phyloP scores from a whole-genome alignment of 2,113 vertebrate genomes.

The Rhynchomys soricoides region DNA sequence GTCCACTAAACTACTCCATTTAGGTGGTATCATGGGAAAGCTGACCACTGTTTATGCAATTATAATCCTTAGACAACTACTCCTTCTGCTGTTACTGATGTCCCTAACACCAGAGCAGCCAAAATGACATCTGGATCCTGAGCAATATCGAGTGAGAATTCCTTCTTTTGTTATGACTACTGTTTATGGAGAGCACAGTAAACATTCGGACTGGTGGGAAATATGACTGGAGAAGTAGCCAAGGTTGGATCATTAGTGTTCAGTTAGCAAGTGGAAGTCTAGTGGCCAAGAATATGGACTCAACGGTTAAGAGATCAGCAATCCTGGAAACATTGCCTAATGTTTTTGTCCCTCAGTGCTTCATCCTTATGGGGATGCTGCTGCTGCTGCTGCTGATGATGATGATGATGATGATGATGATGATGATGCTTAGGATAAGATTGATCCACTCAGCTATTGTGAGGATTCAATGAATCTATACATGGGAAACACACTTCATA shows the following conservation, averaged over 20 bases:
- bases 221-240: constrained; percentile 19
- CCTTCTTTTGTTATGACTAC: constrained; percentile 31
- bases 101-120: not conserved
- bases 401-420: too few relatives aligned
- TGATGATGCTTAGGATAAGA: not conserved
- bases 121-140: constrained; percentile 65
- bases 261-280: not conserved
- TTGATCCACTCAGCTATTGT: not conserved
- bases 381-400: not conserved
- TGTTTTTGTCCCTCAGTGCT: not conserved
- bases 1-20: not conserved
- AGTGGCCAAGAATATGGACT: not conserved
- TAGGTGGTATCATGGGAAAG: not conserved
- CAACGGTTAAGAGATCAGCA: constrained; percentile 2
- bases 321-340: not conserved
- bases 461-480: not conserved
- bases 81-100: constrained; percentile 33
- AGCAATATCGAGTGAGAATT: constrained; percentile 23
- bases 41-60: constrained; percentile 36
- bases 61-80: constrained; percentile 40
- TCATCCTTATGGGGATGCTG: not conserved
- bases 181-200: not conserved
- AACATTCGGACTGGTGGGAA: constrained; percentile 4
- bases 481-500: not conserved
- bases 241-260: constrained; percentile 29